Conservation (phyloP, 2,888 invertebrate genomes). For the Celastrina argiolus region DNA sequence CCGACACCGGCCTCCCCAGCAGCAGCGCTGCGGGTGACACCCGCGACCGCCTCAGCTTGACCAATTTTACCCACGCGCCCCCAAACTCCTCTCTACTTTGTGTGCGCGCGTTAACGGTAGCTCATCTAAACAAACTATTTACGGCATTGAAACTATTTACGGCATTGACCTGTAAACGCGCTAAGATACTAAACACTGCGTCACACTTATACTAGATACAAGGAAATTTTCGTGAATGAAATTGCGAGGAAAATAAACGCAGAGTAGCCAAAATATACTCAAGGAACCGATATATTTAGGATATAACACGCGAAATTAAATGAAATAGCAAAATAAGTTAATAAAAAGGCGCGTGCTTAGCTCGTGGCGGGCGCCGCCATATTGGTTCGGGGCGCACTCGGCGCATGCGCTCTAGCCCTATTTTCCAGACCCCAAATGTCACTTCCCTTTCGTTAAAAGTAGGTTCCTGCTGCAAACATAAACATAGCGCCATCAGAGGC, state of each 20-base stretch:
- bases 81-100: not conserved
- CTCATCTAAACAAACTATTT: not conserved
- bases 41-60: slow-evolving; percentile 71
- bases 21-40: slow-evolving; percentile 75
- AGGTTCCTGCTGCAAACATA: slow-evolving; percentile 11
- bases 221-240: slow-evolving; percentile 1
- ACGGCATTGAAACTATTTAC: not conserved
- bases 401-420: slow-evolving; percentile 63
- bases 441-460: slow-evolving; percentile 34
- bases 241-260: not conserved
- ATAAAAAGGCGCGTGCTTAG: slow-evolving; percentile 60
- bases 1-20: slow-evolving; percentile 75
- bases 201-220: not conserved
- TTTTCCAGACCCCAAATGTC: slow-evolving; percentile 48
- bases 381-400: slow-evolving; percentile 62
- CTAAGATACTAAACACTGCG: slow-evolving; percentile 9
- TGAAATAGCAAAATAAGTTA: slow-evolving; percentile 43
- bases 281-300: not conserved
- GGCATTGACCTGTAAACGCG: slow-evolving; percentile 11
- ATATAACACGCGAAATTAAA: not conserved
- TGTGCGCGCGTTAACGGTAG: not conserved
- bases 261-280: slow-evolving; percentile 7
- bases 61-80: slow-evolving; percentile 27
- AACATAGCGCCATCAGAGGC: slow-evolving; percentile 3
- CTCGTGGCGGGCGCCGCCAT: slow-evolving; percentile 71